Evolutionary conservation across 2,888 invertebrate species (phyloP).

Genomic region (Lasioglossum vierecki): DNA sequence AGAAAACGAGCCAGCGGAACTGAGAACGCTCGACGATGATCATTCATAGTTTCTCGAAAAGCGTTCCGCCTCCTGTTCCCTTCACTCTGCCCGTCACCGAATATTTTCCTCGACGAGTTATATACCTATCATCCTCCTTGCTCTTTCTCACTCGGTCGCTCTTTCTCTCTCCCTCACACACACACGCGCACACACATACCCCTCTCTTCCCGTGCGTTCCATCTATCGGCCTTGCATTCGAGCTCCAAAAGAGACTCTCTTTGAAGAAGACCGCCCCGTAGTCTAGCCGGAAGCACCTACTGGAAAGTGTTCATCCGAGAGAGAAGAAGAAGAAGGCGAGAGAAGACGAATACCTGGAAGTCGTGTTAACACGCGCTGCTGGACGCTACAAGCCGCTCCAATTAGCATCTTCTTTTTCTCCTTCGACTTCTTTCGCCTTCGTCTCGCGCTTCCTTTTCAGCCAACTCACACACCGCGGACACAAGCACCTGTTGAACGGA

Average conservation of each 20-base stretch:
- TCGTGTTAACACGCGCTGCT: constrained; percentile 75
- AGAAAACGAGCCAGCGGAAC: constrained; percentile 43
- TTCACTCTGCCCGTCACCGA: constrained; percentile 24
- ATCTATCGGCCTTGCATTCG: constrained; percentile 41
- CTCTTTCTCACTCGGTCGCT: background rate
- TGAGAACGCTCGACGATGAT: constrained; percentile 41
- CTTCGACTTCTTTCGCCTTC: constrained; percentile 65
- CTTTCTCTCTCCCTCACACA: background rate
- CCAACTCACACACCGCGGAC: constrained; percentile 46
- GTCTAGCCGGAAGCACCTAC: constrained; percentile 71
- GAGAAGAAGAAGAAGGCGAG: constrained; percentile 51
- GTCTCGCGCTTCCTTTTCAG: constrained; percentile 66
- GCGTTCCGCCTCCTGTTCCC: constrained; percentile 36
- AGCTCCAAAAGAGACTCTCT: constrained; percentile 51
- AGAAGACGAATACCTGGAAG: constrained; percentile 71
- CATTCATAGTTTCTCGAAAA: constrained; percentile 72
- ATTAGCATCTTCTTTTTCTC: constrained; percentile 78
- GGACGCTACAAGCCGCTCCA: constrained; percentile 77
- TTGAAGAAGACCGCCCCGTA: constrained; percentile 62
- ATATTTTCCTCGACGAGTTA: constrained; percentile 52
- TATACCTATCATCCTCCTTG: constrained; percentile 44
- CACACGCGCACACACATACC: no score
- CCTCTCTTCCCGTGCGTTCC: constrained; percentile 15
- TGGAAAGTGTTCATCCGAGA: constrained; percentile 63
- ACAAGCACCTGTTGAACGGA: constrained; percentile 69